A percentile compares a stretch with the other conserved stretches of the same genome.
These are phyloP conservation scores for Okamejei kenojei DNA, from an alignment of 2,797 vertebrate species.

Conservation along the genomic window DNA sequence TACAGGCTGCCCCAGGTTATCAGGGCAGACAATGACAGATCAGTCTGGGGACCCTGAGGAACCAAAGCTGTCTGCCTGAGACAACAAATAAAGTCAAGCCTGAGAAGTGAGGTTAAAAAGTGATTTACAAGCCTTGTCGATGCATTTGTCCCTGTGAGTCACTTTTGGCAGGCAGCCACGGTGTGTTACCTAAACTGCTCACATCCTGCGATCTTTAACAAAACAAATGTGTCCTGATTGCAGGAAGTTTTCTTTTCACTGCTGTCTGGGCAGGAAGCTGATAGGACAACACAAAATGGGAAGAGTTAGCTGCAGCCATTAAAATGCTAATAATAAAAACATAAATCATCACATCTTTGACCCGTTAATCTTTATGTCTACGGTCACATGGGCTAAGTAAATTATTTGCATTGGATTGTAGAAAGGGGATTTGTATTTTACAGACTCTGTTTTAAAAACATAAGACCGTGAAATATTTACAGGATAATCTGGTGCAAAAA, in stretches of 20 bases:
- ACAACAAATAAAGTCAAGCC: slow-evolving; percentile 57
- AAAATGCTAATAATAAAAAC: slow-evolving; percentile 51
- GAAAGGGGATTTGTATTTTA: background rate
- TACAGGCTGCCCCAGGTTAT: slow-evolving; percentile 50
- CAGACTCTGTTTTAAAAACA: slow-evolving; percentile 24
- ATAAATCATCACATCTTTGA: slow-evolving; percentile 53
- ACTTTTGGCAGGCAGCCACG: slow-evolving; percentile 43
- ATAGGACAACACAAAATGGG: slow-evolving; percentile 43
- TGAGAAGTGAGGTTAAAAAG: slow-evolving; percentile 49
- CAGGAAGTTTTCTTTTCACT: slow-evolving; percentile 43
- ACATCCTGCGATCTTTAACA: slow-evolving; percentile 41
- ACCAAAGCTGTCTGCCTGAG: slow-evolving; percentile 50
- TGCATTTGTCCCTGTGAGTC: slow-evolving; percentile 42
- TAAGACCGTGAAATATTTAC: background rate
- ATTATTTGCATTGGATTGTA: slow-evolving; percentile 45
- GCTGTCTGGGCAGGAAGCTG: slow-evolving; percentile 50
- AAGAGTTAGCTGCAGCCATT: slow-evolving; percentile 42
- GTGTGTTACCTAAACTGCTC: slow-evolving; percentile 41
- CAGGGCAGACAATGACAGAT: slow-evolving; percentile 54
- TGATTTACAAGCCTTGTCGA: slow-evolving; percentile 48
- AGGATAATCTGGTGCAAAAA: background rate
- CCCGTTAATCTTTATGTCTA: slow-evolving; percentile 49
- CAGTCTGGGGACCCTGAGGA: slow-evolving; percentile 47
- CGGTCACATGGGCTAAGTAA: slow-evolving; percentile 46
- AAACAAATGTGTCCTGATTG: slow-evolving; percentile 41